Evolutionary conservation across 2,888 invertebrate genomes (phyloP).

Genomic region (Pardosa pseudoannulata): DNA sequence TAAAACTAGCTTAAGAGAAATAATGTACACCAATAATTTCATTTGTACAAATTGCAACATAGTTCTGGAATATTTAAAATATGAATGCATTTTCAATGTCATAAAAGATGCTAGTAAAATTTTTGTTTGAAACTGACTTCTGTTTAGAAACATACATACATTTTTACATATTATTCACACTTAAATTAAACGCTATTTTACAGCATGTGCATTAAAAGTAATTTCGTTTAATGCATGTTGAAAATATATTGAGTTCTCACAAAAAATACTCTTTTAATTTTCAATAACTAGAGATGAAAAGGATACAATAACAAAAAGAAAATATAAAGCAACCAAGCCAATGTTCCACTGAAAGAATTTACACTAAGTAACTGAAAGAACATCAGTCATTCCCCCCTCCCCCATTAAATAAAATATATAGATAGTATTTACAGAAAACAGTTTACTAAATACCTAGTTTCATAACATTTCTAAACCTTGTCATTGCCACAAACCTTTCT

Average conservation of each 20-base stretch:
- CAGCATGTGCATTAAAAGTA: neutral
- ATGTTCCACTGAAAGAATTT: constrained; percentile 19
- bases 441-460: constrained; percentile 32
- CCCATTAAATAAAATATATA: constrained; percentile 45
- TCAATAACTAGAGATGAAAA: neutral
- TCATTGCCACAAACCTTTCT: constrained; percentile 11
- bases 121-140: neutral
- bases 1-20: too few species aligned
- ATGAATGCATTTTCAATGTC: neutral
- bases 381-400: constrained; percentile 5
- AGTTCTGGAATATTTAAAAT: neutral
- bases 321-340: constrained; percentile 35
- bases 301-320: neutral
- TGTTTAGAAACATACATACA: neutral
- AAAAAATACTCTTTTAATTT: neutral
- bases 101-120: neutral
- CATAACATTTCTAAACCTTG: constrained; percentile 5
- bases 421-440: constrained; percentile 50
- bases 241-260: too few species aligned
- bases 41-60: neutral
- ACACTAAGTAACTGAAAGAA: constrained; percentile 26
- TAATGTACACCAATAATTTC: too few species aligned
- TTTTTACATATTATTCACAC: constrained; percentile 10
- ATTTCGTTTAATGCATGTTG: neutral
- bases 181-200: neutral